Conservation (phyloP, 2,113 vertebrate species). For the Anarrhichthys ocellatus region DNA sequence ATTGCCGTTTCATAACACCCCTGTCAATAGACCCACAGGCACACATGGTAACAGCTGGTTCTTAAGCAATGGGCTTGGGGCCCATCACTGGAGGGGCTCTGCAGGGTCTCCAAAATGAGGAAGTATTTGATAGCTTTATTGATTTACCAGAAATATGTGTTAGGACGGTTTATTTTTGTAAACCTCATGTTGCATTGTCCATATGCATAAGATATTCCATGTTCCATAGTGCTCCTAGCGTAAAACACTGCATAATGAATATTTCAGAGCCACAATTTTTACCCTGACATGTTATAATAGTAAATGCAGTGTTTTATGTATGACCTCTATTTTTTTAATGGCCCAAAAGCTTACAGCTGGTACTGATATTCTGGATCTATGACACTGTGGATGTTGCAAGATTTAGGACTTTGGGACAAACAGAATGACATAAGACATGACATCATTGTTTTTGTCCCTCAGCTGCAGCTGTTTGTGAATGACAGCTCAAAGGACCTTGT, state of each 20-base stretch:
- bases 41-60: neutral
- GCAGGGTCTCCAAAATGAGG: neutral
- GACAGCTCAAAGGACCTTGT: neutral
- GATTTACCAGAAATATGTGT: neutral
- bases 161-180: too few species aligned
- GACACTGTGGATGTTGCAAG: neutral
- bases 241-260: slow-evolving; percentile 17
- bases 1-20: neutral
- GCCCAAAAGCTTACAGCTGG: neutral
- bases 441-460: slow-evolving; percentile 15
- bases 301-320: slow-evolving; percentile 11
- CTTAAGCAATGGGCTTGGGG: neutral
- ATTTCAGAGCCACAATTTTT: slow-evolving; percentile 8
- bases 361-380: neutral
- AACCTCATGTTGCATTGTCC: neutral
- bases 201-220: neutral
- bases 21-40: neutral
- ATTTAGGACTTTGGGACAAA: slow-evolving; percentile 18
- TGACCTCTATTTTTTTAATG: neutral
- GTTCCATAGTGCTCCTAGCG: neutral
- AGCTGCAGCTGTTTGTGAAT: slow-evolving; percentile 14
- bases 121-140: neutral
- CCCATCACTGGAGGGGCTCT: neutral
- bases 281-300: neutral
- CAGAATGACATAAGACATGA: slow-evolving; percentile 18